A percentile compares a stretch with the other conserved stretches of the same genome.
These are phyloP conservation scores for Argyrosomus japonicus DNA, from an alignment of 2,113 vertebrate genomes.

Conservation along the genomic window DNA sequence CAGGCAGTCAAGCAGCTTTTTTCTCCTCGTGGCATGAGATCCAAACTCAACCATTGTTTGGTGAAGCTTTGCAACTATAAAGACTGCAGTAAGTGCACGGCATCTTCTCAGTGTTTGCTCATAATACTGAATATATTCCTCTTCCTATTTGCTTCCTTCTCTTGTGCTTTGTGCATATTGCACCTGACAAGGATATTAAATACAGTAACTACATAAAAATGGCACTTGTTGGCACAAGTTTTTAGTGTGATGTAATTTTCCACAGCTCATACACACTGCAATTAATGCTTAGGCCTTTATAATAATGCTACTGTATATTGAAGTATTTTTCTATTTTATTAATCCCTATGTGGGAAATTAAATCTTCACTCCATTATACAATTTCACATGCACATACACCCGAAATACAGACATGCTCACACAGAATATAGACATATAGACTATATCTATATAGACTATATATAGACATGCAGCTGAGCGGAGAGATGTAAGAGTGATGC, in stretches of 20 bases:
- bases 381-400: too few species aligned
- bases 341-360: too few species aligned
- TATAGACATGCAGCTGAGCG: too few species aligned
- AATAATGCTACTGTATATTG: not conserved
- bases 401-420: too few species aligned
- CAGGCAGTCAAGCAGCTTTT: not conserved
- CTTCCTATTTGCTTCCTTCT: not conserved
- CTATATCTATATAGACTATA: too few species aligned
- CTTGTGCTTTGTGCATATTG: constrained; percentile 5
- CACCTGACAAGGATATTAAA: not conserved
- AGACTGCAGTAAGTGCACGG: not conserved
- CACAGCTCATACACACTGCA: not conserved
- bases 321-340: not conserved
- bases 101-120: not conserved
- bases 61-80: not conserved
- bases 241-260: not conserved
- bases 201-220: not conserved
- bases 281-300: not conserved
- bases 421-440: too few species aligned
- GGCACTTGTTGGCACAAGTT: not conserved
- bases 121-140: not conserved
- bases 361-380: too few species aligned
- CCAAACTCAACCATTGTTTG: not conserved
- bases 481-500: too few species aligned
- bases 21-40: not conserved